Base-by-base conservation (phyloP, 2,888 invertebrate species). In the Amphipoea oculea region DNA sequence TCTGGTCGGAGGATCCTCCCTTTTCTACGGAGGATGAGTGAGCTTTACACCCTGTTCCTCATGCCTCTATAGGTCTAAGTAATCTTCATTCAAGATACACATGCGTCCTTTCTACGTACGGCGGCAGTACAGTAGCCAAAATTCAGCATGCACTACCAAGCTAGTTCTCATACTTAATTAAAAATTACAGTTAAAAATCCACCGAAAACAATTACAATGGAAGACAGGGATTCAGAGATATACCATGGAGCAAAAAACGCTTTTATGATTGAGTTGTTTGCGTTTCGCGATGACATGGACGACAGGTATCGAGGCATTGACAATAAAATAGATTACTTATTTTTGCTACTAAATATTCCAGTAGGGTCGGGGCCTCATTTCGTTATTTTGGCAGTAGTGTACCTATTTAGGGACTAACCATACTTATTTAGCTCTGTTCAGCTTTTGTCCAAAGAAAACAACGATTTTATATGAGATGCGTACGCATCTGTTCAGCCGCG, bases 231-330 rank as follows among this genome's bases (percentile, higher is more conserved):
- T 0, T 81, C 88, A 1, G 77, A 82, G 6, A 81, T 86, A 4
- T 94, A 93, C 80, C 83, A 89, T 1, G 97, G 97, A 0, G 92
- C 93, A 66, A 93, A 95, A 1, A 98, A 98, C 91, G 98, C 98
- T 0, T 98, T 98, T 90, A 96, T 97, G 36, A 94, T 98, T 68
- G 98, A 98, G 91, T 90, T 98, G 36, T 97, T 97, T 86, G 97
- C 97, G 3, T 92, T 97, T 36, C 92, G 95, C 4, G 94, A 97
- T 0, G 96, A 96, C 73, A 94, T 97, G 75, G 97, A 98, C 88
- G 95, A 96, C 45, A 95, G 97, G 96, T 96, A 69, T 12, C 17
- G 4, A 68, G 0, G 17, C 20, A 11, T 29, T 68, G 29, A 11
- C 65, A 40, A 65, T 20, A 20, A n/a, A 45, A 45, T 9, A n/a